A percentile compares a stretch with the other conserved stretches of the same genome.
Evolutionary conservation across 1,140 invertebrate genomes (phyloP).

Genomic region (Druon quercuslanigerum): DNA sequence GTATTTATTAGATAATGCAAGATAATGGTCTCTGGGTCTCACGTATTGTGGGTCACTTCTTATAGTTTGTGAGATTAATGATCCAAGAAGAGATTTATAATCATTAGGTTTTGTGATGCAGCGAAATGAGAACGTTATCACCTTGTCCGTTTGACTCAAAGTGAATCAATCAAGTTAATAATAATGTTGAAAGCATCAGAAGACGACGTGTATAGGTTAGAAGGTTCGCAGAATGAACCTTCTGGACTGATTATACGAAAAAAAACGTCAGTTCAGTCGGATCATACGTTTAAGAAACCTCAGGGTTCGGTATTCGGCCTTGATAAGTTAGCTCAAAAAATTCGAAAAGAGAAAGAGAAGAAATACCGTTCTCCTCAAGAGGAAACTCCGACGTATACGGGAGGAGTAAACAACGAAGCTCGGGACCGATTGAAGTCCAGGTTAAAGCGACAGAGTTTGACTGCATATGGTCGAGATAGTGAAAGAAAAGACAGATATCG

Average conservation of each 20-base stretch:
- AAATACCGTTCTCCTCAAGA: conserved; percentile 86
- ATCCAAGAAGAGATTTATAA: too few species aligned
- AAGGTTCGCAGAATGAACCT: conserved; percentile 83
- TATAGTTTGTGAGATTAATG: too few species aligned
- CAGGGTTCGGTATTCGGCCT: conserved; percentile 89
- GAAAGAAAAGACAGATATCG: conserved; percentile 60
- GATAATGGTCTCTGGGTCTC: too few species aligned
- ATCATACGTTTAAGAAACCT: conserved; percentile 86
- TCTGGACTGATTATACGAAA: conserved; percentile 92
- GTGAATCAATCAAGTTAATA: too few species aligned
- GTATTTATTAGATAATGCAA: too few species aligned
- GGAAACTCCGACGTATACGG: conserved; percentile 95
- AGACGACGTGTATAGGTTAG: conserved; percentile 85
- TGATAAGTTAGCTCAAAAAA: conserved; percentile 89
- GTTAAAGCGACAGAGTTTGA: conserved; percentile 77
- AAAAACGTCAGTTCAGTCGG: conserved; percentile 77
- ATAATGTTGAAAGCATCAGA: conserved; percentile 56
- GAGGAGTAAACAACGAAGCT: conserved; percentile 89
- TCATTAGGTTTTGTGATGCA: too few species aligned
- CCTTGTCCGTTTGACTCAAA: too few species aligned
- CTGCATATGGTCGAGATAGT: conserved; percentile 60
- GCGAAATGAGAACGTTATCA: too few species aligned
- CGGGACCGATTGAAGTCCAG: conserved; percentile 83
- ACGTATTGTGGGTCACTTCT: too few species aligned
- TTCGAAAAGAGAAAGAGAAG: conserved; percentile 80